Evolutionary conservation across 2,888 invertebrate genomes (phyloP), one percentile per base, ranked within the genome.

Genomic region (Diloba caeruleocephala): DNA sequence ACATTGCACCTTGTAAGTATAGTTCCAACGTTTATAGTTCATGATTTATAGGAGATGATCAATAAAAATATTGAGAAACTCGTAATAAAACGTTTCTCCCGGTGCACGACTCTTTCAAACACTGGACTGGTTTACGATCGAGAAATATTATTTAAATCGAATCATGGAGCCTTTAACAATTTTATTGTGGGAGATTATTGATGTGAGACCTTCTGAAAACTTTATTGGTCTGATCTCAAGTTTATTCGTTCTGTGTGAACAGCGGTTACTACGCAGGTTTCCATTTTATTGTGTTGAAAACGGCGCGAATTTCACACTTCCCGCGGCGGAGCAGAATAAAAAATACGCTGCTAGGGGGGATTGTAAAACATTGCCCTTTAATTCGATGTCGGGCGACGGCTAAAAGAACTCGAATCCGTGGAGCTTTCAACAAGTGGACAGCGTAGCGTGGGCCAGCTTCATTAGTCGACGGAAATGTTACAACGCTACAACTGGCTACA

Each of bases 1-100:
- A 81, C 82, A 81, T 78, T 78, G 81, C 85, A 81, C 83, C 80
- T 81, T 66, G 70, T 69, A 77, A 77, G 76, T 76, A 74, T 74
- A 77, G 78, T 70, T 68, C 75, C 69, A 66, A 72, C 74, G 73
- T 82, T 81, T 82, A 82, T 79, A 78, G 71, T 67, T 65, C 54
- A 67, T 83, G 82, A 86, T 89, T 89, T 89, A 90, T 88, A 71
- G 83, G 78, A 57, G 71, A 81, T 74, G 80, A 82, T 81, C 85
- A 81, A 89, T 86, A 88, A 86, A 88, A 87, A 81, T 85, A 84
- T 85, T 76, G 69, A 78, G 79, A 82, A 80, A 80, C 70, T 65
- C 71, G 59, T 60, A 65, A 84, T 85, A 87, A 88, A 87, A 84
- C 63, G 66, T 61, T 57, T 65, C 76, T 74, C 73, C 69, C 67